Evolutionary conservation across 92 coral and sea anemone species (phyloP).

Genomic region (Desmophyllum pertusum): DNA sequence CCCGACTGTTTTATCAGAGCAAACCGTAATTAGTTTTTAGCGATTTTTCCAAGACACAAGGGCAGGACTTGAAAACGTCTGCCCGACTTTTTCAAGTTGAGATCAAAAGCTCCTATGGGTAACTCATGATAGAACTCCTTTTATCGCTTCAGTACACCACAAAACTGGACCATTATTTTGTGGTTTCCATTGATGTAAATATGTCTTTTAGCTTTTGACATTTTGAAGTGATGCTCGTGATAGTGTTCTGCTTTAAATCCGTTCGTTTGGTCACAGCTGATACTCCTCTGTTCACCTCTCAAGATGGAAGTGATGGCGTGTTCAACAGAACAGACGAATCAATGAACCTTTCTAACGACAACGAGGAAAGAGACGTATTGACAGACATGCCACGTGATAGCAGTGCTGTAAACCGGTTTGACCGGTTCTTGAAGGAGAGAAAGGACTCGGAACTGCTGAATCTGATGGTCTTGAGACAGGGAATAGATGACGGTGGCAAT

Average conservation of each 20-base stretch:
- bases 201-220: too few relatives aligned
- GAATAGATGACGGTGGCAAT: conserved; percentile 18
- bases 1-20: too few relatives aligned
- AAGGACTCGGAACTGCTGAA: conserved; percentile 74
- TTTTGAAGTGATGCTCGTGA: too few relatives aligned
- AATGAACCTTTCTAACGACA: neutral
- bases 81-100: too few relatives aligned
- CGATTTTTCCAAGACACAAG: too few relatives aligned
- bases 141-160: too few relatives aligned
- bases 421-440: conserved; percentile 75
- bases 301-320: conserved; percentile 20
- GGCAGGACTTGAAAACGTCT: too few relatives aligned
- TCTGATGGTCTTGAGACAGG: conserved; percentile 52
- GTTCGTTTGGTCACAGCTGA: conserved; percentile 2
- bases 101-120: neutral
- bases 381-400: conserved; percentile 48
- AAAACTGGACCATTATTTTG: too few relatives aligned
- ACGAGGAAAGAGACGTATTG: conserved; percentile 49
- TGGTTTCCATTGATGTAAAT: too few relatives aligned
- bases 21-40: too few relatives aligned
- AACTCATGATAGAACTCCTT: neutral
- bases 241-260: neutral
- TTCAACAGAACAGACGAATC: conserved; percentile 34
- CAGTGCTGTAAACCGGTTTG: conserved; percentile 81
- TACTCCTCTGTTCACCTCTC: conserved; percentile 12